These are phyloP conservation scores for Sparus aurata DNA, from an alignment of 2,797 vertebrate species.

Conservation along the genomic window DNA sequence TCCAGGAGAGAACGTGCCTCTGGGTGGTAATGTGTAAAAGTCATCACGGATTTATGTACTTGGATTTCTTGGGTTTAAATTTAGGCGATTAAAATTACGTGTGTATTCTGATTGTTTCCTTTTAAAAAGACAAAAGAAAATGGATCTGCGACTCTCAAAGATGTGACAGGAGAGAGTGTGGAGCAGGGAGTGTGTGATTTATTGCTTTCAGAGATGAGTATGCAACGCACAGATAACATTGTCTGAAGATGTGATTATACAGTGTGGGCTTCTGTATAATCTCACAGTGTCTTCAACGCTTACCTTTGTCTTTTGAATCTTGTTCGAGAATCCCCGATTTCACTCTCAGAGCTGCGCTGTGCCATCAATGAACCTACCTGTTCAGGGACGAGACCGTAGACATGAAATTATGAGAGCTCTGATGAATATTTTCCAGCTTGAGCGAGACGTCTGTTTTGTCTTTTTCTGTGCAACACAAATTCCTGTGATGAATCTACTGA, in stretches of 20 bases:
- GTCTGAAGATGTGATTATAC: conserved; percentile 11
- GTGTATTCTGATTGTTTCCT: conserved; percentile 19
- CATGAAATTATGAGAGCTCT: background rate
- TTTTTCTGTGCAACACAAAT: background rate
- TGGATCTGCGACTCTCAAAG: background rate
- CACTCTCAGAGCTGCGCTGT: background rate
- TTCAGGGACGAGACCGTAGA: background rate
- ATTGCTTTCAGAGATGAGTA: conserved; percentile 26
- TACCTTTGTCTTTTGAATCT: conserved; percentile 1
- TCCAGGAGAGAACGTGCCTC: conserved; percentile 4
- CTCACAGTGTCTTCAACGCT: background rate
- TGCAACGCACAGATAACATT: background rate
- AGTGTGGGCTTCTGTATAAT: background rate
- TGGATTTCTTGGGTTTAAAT: conserved; percentile 17
- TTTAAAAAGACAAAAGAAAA: conserved; percentile 15
- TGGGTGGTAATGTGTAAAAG: conserved; percentile 19
- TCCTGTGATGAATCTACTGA: background rate
- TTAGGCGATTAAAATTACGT: conserved; percentile 1
- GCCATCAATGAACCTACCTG: background rate
- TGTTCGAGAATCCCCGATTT: background rate
- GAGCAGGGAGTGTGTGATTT: conserved; percentile 9
- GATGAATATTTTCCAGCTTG: background rate
- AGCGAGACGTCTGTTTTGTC: background rate
- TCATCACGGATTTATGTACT: background rate
- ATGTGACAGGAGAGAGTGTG: conserved; percentile 3